Conservation (phyloP, 1,140 invertebrate genomes). For the Trachymyrmex septentrionalis region DNA sequence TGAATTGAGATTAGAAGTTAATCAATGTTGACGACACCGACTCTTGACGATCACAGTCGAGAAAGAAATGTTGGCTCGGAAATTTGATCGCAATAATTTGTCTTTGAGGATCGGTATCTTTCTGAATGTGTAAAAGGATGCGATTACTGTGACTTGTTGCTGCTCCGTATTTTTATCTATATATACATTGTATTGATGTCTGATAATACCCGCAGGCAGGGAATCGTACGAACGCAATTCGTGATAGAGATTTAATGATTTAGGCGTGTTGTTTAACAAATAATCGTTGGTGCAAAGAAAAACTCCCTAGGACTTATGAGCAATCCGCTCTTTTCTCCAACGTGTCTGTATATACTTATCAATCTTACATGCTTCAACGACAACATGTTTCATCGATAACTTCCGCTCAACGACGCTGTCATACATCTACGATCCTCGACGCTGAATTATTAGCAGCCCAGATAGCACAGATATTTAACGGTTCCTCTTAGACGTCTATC, state of each 20-base stretch:
- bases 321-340: constrained; percentile 29
- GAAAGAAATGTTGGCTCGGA: neutral
- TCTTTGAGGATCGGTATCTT: neutral
- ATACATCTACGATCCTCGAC: neutral
- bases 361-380: neutral
- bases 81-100: neutral
- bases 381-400: neutral
- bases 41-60: neutral
- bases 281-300: constrained; percentile 28
- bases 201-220: constrained; percentile 33
- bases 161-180: constrained; percentile 32
- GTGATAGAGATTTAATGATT: constrained; percentile 8
- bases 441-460: neutral
- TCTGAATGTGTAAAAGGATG: neutral
- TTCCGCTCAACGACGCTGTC: neutral
- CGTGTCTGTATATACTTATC: constrained; percentile 37
- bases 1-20: neutral
- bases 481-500: neutral
- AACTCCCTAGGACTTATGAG: neutral
- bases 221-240: neutral
- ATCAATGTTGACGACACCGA: neutral
- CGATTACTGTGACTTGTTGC: constrained; percentile 18
- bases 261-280: constrained; percentile 27
- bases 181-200: constrained; percentile 30
- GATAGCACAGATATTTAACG: neutral